These are phyloP conservation scores for Melanargia galathea DNA, from an alignment of 2,888 invertebrate species.

Conservation along the genomic window DNA sequence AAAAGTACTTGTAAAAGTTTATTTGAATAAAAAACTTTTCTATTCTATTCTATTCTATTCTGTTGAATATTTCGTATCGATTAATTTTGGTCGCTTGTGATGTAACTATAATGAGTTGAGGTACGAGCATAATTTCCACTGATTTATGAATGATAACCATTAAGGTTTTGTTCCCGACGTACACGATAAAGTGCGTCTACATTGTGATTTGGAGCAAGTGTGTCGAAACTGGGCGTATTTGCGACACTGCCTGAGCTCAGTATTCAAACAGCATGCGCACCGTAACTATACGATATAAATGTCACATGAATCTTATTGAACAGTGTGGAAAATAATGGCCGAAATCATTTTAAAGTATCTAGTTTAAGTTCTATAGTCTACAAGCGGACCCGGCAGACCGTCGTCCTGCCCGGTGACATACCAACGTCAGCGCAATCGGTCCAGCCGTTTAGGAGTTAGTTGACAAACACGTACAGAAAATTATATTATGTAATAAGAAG, in stretches of 20 bases:
- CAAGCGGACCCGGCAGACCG: too few relatives aligned
- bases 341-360: conserved; percentile 16
- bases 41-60: neutral
- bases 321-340: conserved; percentile 13
- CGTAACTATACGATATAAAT: conserved; percentile 28
- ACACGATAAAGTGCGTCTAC: conserved; percentile 30
- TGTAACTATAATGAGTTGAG: neutral
- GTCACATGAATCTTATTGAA: conserved; percentile 32
- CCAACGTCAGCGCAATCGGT: too few relatives aligned
- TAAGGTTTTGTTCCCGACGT: conserved; percentile 21
- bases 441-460: too few relatives aligned
- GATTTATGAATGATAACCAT: conserved; percentile 15
- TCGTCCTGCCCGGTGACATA: too few relatives aligned
- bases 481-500: too few relatives aligned
- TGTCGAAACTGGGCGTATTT: conserved; percentile 36
- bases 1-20: too few relatives aligned
- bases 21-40: too few relatives aligned
- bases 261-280: conserved; percentile 29
- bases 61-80: too few relatives aligned
- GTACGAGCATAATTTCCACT: neutral
- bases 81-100: neutral
- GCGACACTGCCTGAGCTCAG: conserved; percentile 29
- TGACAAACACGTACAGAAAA: too few relatives aligned
- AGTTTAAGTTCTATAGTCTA: neutral
- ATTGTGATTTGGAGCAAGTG: conserved; percentile 33